Evolutionary conservation across 2,888 invertebrate genomes (phyloP), one percentile per base, ranked within the genome.

Genomic region (Microplitis manilae): DNA sequence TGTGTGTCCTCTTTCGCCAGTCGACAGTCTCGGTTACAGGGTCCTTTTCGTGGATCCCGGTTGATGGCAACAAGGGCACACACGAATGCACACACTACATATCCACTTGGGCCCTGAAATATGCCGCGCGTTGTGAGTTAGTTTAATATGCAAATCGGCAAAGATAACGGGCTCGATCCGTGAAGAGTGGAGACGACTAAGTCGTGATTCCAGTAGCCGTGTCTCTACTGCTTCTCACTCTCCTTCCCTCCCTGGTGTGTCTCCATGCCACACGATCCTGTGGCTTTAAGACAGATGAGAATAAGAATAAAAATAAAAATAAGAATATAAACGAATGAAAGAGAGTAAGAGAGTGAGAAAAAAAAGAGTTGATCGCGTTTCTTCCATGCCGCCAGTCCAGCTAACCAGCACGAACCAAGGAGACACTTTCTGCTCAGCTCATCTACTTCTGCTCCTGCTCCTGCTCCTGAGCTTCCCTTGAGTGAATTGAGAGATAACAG

Each of bases 131-230:
- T 86, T 86, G 88, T 87, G 88, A 89, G 89, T 89, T 89, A 89
- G 88, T 89, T 89, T 89, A 89, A 89, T 89, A 89, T 89, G 89
- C 88, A 89, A 89, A 89, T 89, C 86, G 85, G 83, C 78, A 79
- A 83, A 89, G 89, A 89, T 89, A 89, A 88, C 87, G 86, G 86
- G 81, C 67, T 84, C 86, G 87, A 88, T 89, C 84, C 77, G 73
- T 85, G 86, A 87, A 88, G 87, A 89, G 86, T 83, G 79, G 82
- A 79, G 83, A 86, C 86, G 86, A 86, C 87, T 86, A 85, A 88
- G 88, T 89, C 88, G 89, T 89, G 88, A 90, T 89, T 89, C 88
- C 88, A 84, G 89, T 90, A 89, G 89, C 89, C 87, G 85, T 89
- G 87, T 87, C 86, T 86, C 83, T 83, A 82, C 84, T 81, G 82